Evolutionary conservation across 1,140 invertebrate species (phyloP).

Genomic region (Drosophila auraria): DNA sequence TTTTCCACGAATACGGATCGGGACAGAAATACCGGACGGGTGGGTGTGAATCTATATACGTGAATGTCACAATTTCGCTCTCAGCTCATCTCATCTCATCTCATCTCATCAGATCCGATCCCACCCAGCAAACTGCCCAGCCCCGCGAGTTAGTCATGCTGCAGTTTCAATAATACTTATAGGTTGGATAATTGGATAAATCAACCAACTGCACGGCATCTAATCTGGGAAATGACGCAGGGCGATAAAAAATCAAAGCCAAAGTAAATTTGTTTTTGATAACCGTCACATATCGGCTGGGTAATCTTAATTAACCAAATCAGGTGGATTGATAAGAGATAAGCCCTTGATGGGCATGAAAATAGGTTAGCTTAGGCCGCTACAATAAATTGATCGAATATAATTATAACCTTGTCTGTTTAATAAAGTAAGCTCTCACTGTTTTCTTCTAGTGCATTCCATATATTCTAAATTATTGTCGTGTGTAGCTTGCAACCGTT

Average conservation of each 20-base stretch:
- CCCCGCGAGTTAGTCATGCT: constrained; percentile 27
- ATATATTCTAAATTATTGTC: neutral
- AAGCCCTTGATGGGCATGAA: constrained; percentile 17
- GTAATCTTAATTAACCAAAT: constrained; percentile 35
- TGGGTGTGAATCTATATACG: constrained; percentile 28
- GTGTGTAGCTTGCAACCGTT: neutral
- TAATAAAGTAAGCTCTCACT: neutral
- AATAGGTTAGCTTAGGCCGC: neutral
- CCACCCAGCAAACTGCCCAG: constrained; percentile 13
- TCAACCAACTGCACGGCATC: constrained; percentile 12
- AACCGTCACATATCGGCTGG: constrained; percentile 12
- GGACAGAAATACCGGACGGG: constrained; percentile 13
- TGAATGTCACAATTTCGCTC: constrained; percentile 5
- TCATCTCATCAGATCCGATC: constrained; percentile 21
- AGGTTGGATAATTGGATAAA: constrained; percentile 4
- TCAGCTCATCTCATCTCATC: constrained; percentile 6
- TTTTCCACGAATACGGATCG: constrained; percentile 34
- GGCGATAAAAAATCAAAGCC: constrained; percentile 48
- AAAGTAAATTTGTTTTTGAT: constrained; percentile 31
- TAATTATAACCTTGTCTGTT: neutral
- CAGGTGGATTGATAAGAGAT: constrained; percentile 30
- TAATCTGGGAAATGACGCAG: constrained; percentile 33
- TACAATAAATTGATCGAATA: neutral
- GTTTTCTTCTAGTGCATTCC: constrained; percentile 8
- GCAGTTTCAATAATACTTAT: neutral